Conservation (phyloP, 2,113 vertebrate genomes). For the Gopherus flavomarginatus region DNA sequence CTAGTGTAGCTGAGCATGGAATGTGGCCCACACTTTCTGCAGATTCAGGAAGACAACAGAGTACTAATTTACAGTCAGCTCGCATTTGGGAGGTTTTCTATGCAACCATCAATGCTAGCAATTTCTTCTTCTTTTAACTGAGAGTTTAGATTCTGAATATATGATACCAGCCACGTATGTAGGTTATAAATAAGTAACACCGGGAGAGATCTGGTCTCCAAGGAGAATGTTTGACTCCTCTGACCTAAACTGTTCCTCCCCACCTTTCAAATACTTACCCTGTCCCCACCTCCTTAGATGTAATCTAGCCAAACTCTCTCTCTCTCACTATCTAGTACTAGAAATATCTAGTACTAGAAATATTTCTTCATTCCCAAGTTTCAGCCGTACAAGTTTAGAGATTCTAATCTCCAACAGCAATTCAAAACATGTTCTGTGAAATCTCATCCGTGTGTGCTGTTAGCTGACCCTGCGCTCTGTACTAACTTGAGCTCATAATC, state of each 20-base stretch:
- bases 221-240: neutral
- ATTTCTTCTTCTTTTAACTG: neutral
- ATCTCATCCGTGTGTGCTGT: conserved; percentile 23
- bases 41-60: neutral
- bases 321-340: neutral
- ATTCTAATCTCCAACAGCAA: conserved; percentile 19
- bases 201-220: neutral
- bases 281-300: neutral
- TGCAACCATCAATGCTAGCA: neutral
- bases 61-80: neutral
- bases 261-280: neutral
- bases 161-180: neutral
- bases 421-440: conserved; percentile 37
- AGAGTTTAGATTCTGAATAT: neutral
- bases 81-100: neutral
- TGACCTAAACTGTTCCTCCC: neutral
- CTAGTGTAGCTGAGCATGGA: neutral
- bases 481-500: conserved; percentile 68
- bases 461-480: conserved; percentile 63
- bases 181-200: neutral
- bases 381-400: conserved; percentile 38
- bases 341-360: neutral
- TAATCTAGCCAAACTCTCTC: neutral
- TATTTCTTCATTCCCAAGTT: conserved; percentile 23
- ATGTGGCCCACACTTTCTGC: neutral